Conservation (phyloP, 2,113 vertebrate species). For the Erythrolamprus reginae region DNA sequence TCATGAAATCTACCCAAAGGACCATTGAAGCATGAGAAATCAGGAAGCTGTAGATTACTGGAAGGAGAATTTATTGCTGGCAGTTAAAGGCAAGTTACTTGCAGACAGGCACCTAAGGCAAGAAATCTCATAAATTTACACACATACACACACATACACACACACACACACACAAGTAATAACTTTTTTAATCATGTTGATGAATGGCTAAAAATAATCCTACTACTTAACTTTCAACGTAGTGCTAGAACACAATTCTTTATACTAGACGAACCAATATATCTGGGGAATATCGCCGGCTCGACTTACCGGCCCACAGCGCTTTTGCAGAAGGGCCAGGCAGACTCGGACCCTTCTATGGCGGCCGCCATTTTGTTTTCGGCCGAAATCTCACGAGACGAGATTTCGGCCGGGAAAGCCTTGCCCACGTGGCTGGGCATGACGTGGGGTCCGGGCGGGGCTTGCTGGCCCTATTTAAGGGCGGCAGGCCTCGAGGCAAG, state of each 20-base stretch:
- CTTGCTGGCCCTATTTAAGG: no score
- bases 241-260: neutral
- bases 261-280: accelerated
- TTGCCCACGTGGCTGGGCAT: no score
- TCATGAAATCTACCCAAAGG: neutral
- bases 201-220: neutral
- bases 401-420: no score
- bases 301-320: no score
- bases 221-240: neutral
- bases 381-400: no score
- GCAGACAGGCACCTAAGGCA: neutral
- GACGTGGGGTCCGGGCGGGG: no score
- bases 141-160: neutral
- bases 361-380: no score
- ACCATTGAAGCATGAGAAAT: neutral
- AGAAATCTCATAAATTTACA: neutral
- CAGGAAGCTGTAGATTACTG: neutral
- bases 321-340: no score
- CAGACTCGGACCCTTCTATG: no score
- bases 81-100: neutral
- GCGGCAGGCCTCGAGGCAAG: no score
- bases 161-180: neutral
- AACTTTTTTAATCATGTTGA: neutral
- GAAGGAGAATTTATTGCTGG: neutral
- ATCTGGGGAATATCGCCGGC: no score